Evolutionary conservation across 2,888 invertebrate species (phyloP), one percentile per base, ranked within the genome.

Genomic region (Dione juno): DNA sequence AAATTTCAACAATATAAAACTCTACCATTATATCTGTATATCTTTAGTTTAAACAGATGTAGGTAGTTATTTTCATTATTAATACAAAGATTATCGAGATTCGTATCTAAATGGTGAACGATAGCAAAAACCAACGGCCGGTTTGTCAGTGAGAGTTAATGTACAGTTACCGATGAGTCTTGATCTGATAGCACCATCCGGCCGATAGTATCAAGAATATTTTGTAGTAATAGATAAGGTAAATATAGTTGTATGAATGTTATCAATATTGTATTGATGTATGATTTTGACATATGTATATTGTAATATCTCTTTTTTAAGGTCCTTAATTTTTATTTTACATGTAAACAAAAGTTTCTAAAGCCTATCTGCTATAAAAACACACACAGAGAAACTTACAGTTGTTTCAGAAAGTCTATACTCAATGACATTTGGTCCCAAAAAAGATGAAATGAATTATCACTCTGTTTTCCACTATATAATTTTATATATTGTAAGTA

Each of bases 81-180:
- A 68, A 57, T 40, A 72, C 64, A 72, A 61, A 61, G 52, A 45
- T 64, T 70, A 73, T 70, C 73, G 66, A 67, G 73, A 73, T 57
- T 53, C 28, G 64, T 54, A 73, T 70, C 70, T 61, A 64, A 63
- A 68, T 40, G 64, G 61, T 43, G 61, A 66, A 52, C 61, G 69
- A 70, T 70, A 59, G 64, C 66, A 74, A 74, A 73, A 73, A 74
- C 73, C 67, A 70, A 66, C 58, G 43, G 58, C 70, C 57, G 66
- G 61, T 67, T 65, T 66, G 70, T 61, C 61, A 69, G 73, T 66
- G 73, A 66, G 68, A 73, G 74, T 71, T 61, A 72, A 67, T 74
- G 67, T 74, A 74, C 76, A 74, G 74, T 74, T 74, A 76, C 71
- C 66, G 72, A 72, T 75, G 73, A 73, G 59, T 69, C 71, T 58